phyloP scores from a whole-genome alignment of 1,140 invertebrate species.

The Drosophila azteca region DNA sequence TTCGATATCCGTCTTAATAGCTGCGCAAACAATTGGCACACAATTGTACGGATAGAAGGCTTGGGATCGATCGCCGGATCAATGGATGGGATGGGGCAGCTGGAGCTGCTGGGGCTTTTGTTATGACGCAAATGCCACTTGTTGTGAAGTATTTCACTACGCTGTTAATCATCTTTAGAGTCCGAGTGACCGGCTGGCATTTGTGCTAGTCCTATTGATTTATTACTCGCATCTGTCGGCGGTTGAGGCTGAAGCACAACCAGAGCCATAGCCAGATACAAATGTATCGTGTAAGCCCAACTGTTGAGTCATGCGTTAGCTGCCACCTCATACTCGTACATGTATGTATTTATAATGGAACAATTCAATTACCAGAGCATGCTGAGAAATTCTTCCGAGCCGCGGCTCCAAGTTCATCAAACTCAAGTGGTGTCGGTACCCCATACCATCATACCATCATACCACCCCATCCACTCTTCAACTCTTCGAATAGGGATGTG shows the following conservation, averaged over 20 bases:
- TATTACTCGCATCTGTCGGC: constrained; percentile 58
- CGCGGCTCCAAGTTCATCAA: constrained; percentile 66
- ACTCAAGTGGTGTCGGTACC: constrained; percentile 38
- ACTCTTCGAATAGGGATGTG: background rate
- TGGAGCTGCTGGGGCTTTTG: constrained; percentile 30
- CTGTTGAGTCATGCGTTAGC: constrained; percentile 67
- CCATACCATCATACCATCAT: background rate
- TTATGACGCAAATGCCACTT: constrained; percentile 76
- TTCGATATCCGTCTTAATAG: constrained; percentile 26
- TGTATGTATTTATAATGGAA: constrained; percentile 63
- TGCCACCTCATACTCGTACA: constrained; percentile 14
- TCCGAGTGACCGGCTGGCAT: constrained; percentile 27
- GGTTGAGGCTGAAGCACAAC: constrained; percentile 1
- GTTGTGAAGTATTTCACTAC: constrained; percentile 59
- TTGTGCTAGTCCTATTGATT: constrained; percentile 62
- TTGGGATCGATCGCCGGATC: constrained; percentile 9
- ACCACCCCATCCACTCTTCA: background rate
- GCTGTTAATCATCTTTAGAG: constrained; percentile 28
- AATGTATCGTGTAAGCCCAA: constrained; percentile 53
- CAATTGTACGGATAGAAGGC: constrained; percentile 7
- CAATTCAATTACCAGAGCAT: constrained; percentile 72
- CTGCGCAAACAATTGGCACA: constrained; percentile 52
- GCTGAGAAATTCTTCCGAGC: constrained; percentile 52
- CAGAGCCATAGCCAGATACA: constrained; percentile 38
- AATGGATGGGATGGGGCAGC: background rate